Percentiles rank a stretch among this genome's conserved stretches.
These are phyloP conservation scores for Morbakka virulenta DNA, from an alignment of 30 jellyfish, hydroid and myxozoan species.

Conservation along the genomic window DNA sequence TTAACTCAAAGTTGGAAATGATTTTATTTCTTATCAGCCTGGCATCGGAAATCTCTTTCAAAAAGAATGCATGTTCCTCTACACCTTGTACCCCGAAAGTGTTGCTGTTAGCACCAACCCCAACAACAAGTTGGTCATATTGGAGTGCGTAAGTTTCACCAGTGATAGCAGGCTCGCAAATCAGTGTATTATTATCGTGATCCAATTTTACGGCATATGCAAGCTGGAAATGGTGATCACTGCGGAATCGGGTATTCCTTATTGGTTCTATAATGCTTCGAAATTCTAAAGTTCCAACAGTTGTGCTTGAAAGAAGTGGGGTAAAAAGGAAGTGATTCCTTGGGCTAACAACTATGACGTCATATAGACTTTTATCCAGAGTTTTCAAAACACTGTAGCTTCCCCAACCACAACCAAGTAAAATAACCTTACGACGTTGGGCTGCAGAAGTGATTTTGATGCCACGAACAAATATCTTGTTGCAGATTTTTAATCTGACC, in stretches of 20 bases:
- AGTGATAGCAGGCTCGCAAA: constrained; percentile 67
- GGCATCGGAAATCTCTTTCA: constrained; percentile 95
- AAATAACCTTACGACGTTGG: constrained; percentile 67
- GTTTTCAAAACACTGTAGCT: constrained; percentile 86
- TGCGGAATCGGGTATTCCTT: constrained; percentile 76
- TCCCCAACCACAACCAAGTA: constrained; percentile 98
- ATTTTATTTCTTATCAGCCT: constrained; percentile 79
- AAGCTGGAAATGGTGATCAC: constrained; percentile 94
- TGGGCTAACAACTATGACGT: constrained; percentile 97
- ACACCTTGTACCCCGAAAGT: constrained; percentile 96
- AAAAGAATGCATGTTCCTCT: constrained; percentile 75
- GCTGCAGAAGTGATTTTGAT: no score
- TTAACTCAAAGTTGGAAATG: constrained; percentile 78
- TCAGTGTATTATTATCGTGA: constrained; percentile 52
- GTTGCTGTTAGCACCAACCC: constrained; percentile 93
- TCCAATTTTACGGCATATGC: constrained; percentile 73
- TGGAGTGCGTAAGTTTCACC: constrained; percentile 40
- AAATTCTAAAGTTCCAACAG: constrained; percentile 97
- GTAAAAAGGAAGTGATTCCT: constrained; percentile 94
- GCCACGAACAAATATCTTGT: no score
- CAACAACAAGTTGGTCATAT: constrained; percentile 86
- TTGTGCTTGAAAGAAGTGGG: constrained; percentile 89
- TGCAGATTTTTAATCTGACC: no score
- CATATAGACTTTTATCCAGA: constrained; percentile 54
- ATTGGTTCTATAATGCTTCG: constrained; percentile 97